phyloP scores from a whole-genome alignment of 64 coral and sea anemone species.

The Platygyra sinensis region DNA sequence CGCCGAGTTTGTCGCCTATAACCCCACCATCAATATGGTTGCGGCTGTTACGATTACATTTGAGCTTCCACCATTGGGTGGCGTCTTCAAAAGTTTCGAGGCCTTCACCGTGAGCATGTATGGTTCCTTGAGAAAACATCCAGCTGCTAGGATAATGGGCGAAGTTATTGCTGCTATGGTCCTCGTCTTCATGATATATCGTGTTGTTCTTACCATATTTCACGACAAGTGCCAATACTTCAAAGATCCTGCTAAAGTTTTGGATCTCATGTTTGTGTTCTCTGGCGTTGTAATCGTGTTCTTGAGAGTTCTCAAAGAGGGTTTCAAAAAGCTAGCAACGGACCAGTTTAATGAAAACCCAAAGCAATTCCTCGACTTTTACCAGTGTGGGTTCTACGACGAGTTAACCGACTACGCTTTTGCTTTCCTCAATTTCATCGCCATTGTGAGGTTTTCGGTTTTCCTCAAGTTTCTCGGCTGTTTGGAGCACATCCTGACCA shows the following conservation, averaged over 20 bases:
- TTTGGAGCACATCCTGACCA: slow-evolving; percentile 56
- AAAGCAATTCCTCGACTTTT: slow-evolving; percentile 53
- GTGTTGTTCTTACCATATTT: slow-evolving; percentile 39
- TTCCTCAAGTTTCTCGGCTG: slow-evolving; percentile 65
- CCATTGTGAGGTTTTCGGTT: slow-evolving; percentile 59
- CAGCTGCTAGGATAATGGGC: slow-evolving; percentile 13
- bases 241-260: slow-evolving; percentile 23
- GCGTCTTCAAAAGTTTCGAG: slow-evolving; percentile 27
- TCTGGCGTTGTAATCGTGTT: slow-evolving; percentile 54
- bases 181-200: slow-evolving; percentile 52
- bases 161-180: slow-evolving; percentile 35
- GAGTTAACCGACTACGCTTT: slow-evolving; percentile 59
- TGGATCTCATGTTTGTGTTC: slow-evolving; percentile 63
- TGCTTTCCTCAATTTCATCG: slow-evolving; percentile 68
- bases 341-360: slow-evolving; percentile 41
- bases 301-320: slow-evolving; percentile 33
- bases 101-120: slow-evolving; percentile 60
- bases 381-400: slow-evolving; percentile 69
- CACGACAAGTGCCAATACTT: slow-evolving; percentile 63
- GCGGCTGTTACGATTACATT: slow-evolving; percentile 52
- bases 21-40: slow-evolving; percentile 64
- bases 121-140: slow-evolving; percentile 39
- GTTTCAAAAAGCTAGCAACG: slow-evolving; percentile 30
- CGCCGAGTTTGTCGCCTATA: slow-evolving; percentile 67
- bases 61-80: slow-evolving; percentile 73